Percentiles rank a stretch among this genome's conserved stretches.
These are phyloP conservation scores for Thera britannica DNA, from an alignment of 2,888 invertebrate genomes.

Conservation along the genomic window DNA sequence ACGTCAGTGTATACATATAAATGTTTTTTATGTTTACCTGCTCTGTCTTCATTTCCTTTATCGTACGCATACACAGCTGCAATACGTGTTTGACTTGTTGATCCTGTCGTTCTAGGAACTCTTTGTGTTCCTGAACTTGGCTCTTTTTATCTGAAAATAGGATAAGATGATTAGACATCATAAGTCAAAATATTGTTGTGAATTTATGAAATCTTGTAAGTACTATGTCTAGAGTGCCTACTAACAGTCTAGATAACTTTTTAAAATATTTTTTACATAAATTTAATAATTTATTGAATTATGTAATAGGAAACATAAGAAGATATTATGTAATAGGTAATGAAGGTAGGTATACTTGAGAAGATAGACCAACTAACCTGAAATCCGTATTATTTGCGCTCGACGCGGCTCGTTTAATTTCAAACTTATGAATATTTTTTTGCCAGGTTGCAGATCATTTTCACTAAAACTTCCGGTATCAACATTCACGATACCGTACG, in stretches of 20 bases:
- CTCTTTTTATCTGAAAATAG: slow-evolving; percentile 56
- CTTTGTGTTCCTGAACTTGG: slow-evolving; percentile 57
- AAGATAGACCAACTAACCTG: slow-evolving; percentile 53
- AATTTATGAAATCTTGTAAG: no score
- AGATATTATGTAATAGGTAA: no score
- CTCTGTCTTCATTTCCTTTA: slow-evolving; percentile 62
- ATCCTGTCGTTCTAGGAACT: slow-evolving; percentile 58
- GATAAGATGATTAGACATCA: not conserved
- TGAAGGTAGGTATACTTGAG: no score
- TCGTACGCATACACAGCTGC: slow-evolving; percentile 61
- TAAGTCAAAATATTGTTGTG: not conserved
- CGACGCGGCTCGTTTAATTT: slow-evolving; percentile 50
- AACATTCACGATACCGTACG: slow-evolving; percentile 59
- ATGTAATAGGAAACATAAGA: not conserved
- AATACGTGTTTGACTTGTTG: slow-evolving; percentile 62
- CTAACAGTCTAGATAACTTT: no score
- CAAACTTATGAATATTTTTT: slow-evolving; percentile 51
- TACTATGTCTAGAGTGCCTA: no score
- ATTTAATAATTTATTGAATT: no score
- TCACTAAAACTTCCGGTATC: slow-evolving; percentile 49
- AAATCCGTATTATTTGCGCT: slow-evolving; percentile 60
- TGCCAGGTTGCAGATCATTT: slow-evolving; percentile 55
- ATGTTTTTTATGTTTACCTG: slow-evolving; percentile 43
- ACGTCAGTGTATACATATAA: no score
- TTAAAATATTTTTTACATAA: no score